A percentile compares a stretch with the other conserved stretches of the same genome.
Evolutionary conservation across 2,113 vertebrate species (phyloP).

Genomic region (Ageneiosus marmoratus): DNA sequence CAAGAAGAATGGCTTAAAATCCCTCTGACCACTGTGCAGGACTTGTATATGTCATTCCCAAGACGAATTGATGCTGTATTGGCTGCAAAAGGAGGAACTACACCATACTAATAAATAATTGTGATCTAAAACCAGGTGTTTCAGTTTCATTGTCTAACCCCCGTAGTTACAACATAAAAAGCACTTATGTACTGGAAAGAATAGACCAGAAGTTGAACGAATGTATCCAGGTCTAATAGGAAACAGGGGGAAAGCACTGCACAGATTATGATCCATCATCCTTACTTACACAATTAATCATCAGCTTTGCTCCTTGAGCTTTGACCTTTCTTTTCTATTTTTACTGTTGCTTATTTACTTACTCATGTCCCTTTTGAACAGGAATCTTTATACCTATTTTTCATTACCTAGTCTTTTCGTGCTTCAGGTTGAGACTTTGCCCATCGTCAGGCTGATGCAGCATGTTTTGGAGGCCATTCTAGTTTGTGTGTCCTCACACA

Average conservation of each 20-base stretch:
- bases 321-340: constrained; percentile 17
- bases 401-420: constrained; percentile 13
- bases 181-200: not conserved
- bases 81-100: no score
- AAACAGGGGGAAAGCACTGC: not conserved
- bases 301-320: not conserved
- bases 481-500: constrained; percentile 32
- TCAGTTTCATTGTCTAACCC: no score
- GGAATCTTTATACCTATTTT: not conserved
- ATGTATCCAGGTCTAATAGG: not conserved
- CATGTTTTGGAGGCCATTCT: constrained; percentile 23
- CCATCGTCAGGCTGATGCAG: constrained; percentile 28
- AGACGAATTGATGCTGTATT: no score
- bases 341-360: constrained; percentile 7
- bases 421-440: not conserved
- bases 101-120: no score
- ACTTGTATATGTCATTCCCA: no score
- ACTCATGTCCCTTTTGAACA: constrained; percentile 2
- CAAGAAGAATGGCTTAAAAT: no score
- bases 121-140: no score
- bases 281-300: constrained; percentile 10
- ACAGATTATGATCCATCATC: constrained; percentile 6
- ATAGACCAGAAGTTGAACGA: not conserved
- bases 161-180: not conserved
- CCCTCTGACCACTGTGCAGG: no score